Base-by-base conservation (phyloP, 1,140 invertebrate genomes). In the Bombus huntii region DNA sequence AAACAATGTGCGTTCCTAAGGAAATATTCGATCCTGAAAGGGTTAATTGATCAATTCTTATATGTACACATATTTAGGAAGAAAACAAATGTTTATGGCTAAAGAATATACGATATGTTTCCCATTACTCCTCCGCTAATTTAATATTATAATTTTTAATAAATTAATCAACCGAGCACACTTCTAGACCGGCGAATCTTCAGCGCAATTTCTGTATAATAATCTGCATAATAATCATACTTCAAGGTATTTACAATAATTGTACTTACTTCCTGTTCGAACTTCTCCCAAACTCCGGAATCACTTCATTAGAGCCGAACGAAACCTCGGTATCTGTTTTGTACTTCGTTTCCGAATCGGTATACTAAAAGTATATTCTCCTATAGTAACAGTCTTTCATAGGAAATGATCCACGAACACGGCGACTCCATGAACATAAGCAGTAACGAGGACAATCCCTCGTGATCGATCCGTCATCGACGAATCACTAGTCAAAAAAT, bases 221-320 rank as follows among this genome's bases (percentile, higher is more conserved):
- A 13, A 28, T 71, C 28, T 66, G 15, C 15, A 15, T 66, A 66
- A 34, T 66, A 66, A 39, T 39, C 37, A 9, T 68, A 44, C 42
- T n/a, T 47, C 25, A 47, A 53, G 4, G 28, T 81, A 75, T 65
- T 73, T 44, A 73, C n/a, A 62, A 4, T 62, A 75, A 44, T 74
- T 82, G 53, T 74, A 82, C 71, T 75, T 82, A 75, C 81, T 65
- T 80, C 44, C 22, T 76, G 31, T 57, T 37, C 47, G 74, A 76
- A 57, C 5, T 8, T 47, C n/a, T 13, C 12, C 78, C n/a, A 37
- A 59, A 22, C 65, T 62, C 44, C 39, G 12, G 53, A 25, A n/a
- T 42, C 57, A 62, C 37, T 77, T 77, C 57, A 28, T 34, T 59
- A 76, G 31, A 76, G 25, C n/a, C 39, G n/a, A 78, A 78, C 28